A percentile compares a stretch with the other conserved stretches of the same genome.
These are phyloP conservation scores for Amphipoea oculea DNA, from an alignment of 2,888 invertebrate genomes.

Conservation along the genomic window DNA sequence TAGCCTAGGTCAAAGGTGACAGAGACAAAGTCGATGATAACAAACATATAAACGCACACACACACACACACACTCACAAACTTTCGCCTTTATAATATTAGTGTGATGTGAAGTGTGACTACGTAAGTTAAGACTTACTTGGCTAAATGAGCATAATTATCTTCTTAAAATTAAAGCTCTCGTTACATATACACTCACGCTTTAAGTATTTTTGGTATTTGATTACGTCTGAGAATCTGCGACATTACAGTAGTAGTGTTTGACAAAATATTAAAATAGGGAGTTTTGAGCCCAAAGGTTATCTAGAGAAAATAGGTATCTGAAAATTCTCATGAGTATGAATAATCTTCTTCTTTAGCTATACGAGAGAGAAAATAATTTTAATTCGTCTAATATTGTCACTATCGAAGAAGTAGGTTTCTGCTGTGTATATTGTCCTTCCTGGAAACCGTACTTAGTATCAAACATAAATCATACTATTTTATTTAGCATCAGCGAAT, in stretches of 20 bases:
- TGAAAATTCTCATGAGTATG: constrained; percentile 22
- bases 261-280: constrained; percentile 38
- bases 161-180: constrained; percentile 12
- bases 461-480: constrained; percentile 13
- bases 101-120: background rate
- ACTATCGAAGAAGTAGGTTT: background rate
- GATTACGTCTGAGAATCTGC: constrained; percentile 21
- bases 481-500: constrained; percentile 23
- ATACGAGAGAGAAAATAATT: background rate
- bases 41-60: no score
- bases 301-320: constrained; percentile 18
- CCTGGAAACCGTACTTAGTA: background rate
- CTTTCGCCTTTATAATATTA: no score
- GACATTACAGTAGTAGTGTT: constrained; percentile 14
- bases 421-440: background rate
- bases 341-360: constrained; percentile 7
- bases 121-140: constrained; percentile 7
- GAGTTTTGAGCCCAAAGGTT: constrained; percentile 20
- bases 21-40: no score
- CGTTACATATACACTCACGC: constrained; percentile 9
- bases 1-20: no score
- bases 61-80: no score
- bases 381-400: background rate
- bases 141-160: constrained; percentile 22
- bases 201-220: constrained; percentile 22